phyloP scores from a whole-genome alignment of 2,888 invertebrate species.

The Tenthredo distinguenda region DNA sequence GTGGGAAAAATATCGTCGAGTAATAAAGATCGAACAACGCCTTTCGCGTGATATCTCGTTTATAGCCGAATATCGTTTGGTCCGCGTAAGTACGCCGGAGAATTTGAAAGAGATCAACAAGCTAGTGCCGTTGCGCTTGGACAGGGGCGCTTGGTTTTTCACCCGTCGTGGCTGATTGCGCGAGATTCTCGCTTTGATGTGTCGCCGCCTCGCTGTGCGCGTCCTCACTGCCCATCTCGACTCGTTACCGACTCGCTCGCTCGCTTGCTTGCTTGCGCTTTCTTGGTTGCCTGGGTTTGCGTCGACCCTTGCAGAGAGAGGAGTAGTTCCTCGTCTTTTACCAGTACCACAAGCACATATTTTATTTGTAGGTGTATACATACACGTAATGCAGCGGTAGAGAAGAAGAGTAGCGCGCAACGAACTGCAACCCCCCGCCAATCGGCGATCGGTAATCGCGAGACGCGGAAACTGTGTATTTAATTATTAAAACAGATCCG shows the following conservation, averaged over 20 bases:
- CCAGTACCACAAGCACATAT: background rate
- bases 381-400: background rate
- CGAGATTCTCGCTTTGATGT: conserved; percentile 76
- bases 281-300: background rate
- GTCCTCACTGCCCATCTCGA: conserved; percentile 71
- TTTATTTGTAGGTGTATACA: background rate
- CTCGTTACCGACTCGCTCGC: conserved; percentile 68
- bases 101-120: conserved; percentile 38
- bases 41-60: background rate
- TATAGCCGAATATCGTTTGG: conserved; percentile 8
- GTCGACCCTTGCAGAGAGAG: conserved; percentile 5
- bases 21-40: background rate
- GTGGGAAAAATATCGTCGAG: background rate
- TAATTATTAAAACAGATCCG: conserved; percentile 24
- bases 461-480: background rate
- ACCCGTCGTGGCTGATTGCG: conserved; percentile 71
- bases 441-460: conserved; percentile 24
- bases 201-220: conserved; percentile 74
- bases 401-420: background rate
- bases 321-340: conserved; percentile 9
- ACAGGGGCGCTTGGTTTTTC: conserved; percentile 51
- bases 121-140: conserved; percentile 32
- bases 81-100: background rate
- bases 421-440: background rate
- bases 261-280: background rate